phyloP scores from a whole-genome alignment of 2,113 vertebrate genomes.

The Spermophilus dauricus region DNA sequence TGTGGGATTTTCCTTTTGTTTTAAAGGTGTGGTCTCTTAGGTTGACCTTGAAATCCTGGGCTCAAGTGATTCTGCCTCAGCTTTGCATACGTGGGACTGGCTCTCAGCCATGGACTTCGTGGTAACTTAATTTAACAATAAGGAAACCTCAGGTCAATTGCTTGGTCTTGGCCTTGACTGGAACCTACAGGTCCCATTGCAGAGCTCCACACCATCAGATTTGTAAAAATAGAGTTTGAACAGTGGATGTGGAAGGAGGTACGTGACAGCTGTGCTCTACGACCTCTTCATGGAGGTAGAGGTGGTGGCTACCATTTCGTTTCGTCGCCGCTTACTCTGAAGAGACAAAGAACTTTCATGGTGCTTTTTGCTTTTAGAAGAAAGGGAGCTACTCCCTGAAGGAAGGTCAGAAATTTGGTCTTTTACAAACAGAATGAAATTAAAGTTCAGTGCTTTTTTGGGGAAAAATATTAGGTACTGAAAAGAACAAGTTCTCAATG shows the following conservation, averaged over 20 bases:
- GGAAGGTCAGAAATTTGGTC: not conserved
- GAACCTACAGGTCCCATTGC: no score
- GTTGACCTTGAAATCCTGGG: not conserved
- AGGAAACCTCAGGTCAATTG: not conserved
- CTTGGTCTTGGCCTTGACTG: not conserved
- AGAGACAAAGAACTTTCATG: not conserved
- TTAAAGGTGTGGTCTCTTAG: not conserved
- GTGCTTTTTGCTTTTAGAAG: not conserved
- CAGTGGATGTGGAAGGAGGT: not conserved
- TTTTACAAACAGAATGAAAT: not conserved
- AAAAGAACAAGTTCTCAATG: not conserved
- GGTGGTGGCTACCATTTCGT: not conserved
- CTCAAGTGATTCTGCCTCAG: not conserved
- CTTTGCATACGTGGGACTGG: not conserved
- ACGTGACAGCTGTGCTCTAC: not conserved
- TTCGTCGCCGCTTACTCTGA: not conserved
- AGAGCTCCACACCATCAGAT: not conserved
- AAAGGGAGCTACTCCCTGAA: not conserved
- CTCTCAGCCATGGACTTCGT: not conserved
- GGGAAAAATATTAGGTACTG: not conserved
- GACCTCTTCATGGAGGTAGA: not conserved
- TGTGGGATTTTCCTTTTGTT: not conserved
- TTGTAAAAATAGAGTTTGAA: not conserved
- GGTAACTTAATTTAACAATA: not conserved
- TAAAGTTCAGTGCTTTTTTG: not conserved